Evolutionary conservation across 2,888 invertebrate genomes (phyloP), one percentile per base, ranked within the genome.

Genomic region (Ypsolopha scabrella): DNA sequence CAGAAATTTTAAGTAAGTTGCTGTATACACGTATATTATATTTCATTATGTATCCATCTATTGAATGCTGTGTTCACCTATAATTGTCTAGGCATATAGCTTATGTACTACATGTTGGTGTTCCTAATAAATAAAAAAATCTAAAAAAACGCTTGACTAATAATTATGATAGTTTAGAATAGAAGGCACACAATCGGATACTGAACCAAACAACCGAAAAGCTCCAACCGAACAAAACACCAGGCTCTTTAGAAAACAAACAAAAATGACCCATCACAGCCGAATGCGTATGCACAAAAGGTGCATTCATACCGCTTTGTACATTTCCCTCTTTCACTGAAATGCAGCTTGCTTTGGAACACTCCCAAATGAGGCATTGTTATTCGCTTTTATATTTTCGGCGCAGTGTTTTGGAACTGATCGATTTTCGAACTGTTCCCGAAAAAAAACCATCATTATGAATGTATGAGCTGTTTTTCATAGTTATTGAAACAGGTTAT

Each of bases 221-320:
- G 8, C 6, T 13, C 43, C 43, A 7, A 7, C 7, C 7, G 9
- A 38, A 35, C 47, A 49, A 38, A 38, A 10, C 14, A 49, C 41
- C 1, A 49, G 39, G 2, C 9, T 38, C 9, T 38, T 14, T 33
- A n/a, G 39, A 49, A 39, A 9, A n/a, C 52, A 46, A 47, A 45
- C 64, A 70, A 68, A 72, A 71, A 69, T 61, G 64, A 53, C 55
- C 53, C 49, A 60, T 55, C 57, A 60, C 69, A 72, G 64, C 59
- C 66, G 67, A 67, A 60, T 72, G 72, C 65, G 54, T 64, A 55
- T 49, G 50, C 54, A 74, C 70, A 75, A 75, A 72, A 64, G 65
- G 60, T 61, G 65, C 72, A 63, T 65, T 64, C 58, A 59, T 61
- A 63, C 64, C 58, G 43, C 43, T 43, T 61, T 61, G 63, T 66